Conservation (phyloP, 1,140 invertebrate species). For the Sitodiplosis mosellana region DNA sequence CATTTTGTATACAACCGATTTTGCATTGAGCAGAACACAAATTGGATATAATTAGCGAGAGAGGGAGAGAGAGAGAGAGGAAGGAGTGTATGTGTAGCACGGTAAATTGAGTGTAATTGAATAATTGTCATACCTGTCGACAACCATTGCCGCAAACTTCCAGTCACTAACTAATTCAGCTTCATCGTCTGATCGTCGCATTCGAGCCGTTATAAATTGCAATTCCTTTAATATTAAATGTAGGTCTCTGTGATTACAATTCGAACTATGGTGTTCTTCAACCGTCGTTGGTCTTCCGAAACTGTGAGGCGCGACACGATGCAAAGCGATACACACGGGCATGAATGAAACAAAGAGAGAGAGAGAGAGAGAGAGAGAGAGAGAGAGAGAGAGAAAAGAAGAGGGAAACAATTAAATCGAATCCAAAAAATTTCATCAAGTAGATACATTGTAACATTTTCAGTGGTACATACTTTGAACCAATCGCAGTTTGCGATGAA, state of each 20-base stretch:
- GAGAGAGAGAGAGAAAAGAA: too few species aligned
- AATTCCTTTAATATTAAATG: slow-evolving; percentile 79
- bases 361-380: too few species aligned
- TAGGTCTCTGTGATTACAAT: slow-evolving; percentile 45
- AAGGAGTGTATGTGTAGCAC: too few species aligned
- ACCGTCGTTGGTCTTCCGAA: slow-evolving; percentile 38
- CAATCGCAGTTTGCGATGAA: slow-evolving; percentile 30
- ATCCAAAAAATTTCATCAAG: too few species aligned
- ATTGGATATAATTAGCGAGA: slow-evolving; percentile 2
- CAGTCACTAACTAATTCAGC: slow-evolving; percentile 89
- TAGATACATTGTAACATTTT: too few species aligned
- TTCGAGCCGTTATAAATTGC: slow-evolving; percentile 79
- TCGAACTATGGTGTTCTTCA: slow-evolving; percentile 36
- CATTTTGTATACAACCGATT: not conserved
- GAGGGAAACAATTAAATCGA: not conserved
- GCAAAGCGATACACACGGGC: slow-evolving; percentile 24
- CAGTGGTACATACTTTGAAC: slow-evolving; percentile 25
- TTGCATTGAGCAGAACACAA: not conserved
- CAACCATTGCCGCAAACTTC: slow-evolving; percentile 99
- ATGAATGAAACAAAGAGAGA: slow-evolving; percentile 7
- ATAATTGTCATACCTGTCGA: slow-evolving; percentile 48
- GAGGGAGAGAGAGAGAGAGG: not conserved
- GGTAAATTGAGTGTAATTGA: not conserved
- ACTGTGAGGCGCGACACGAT: slow-evolving; percentile 20
- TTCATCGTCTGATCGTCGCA: slow-evolving; percentile 78